Base-by-base conservation (phyloP, 2,888 invertebrate genomes). In the Ophion slaviceki region DNA sequence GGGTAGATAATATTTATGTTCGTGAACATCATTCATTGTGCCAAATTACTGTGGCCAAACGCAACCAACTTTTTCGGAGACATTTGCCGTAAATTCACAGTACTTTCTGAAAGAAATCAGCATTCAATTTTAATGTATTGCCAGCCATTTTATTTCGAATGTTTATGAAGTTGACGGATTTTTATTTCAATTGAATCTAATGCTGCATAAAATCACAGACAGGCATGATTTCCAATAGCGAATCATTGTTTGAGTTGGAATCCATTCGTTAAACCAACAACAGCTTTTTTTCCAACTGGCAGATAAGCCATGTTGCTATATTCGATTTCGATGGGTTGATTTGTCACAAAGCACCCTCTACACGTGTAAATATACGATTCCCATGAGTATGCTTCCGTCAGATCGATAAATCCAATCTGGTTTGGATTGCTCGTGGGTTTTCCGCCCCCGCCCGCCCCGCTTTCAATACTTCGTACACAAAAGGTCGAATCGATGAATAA, bases 401-500 rank as follows among this genome's bases (percentile, higher is more conserved):
- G 40, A 79, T 79, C 59, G 62, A 71, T 71, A 62, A 59, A 62
- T 7, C 14, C 45, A 66, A 66, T 47, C 36, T 40, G 17, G 72
- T 59, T 75, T 68, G 32, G 32, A 14, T 47, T 14, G 53, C 53
- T 53, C 53, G 53, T 17, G 53, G 53, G 17, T 5, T 1, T 14
- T 3, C 53, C 14, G 5, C 17, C 5, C 53, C 53, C 53, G 5
- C 45, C 24, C 36, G 8, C 11, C 36, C 28, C 8, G 40, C 24
- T n/a, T 10, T 10, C 17, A 32, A 75, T 10, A 75, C 8, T 45
- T 28, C 62, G 20, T 61, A n/a, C 36, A 17, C 14, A 10, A 10
- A 45, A 24, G 28, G 61, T 76, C 64, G 74, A 57, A 72, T 80
- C 78, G 62, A 85, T 80, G 83, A 79, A 85, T 86, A 80, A 86